Base-by-base conservation (phyloP, 1,140 invertebrate species). In the Drosophila elegans region DNA sequence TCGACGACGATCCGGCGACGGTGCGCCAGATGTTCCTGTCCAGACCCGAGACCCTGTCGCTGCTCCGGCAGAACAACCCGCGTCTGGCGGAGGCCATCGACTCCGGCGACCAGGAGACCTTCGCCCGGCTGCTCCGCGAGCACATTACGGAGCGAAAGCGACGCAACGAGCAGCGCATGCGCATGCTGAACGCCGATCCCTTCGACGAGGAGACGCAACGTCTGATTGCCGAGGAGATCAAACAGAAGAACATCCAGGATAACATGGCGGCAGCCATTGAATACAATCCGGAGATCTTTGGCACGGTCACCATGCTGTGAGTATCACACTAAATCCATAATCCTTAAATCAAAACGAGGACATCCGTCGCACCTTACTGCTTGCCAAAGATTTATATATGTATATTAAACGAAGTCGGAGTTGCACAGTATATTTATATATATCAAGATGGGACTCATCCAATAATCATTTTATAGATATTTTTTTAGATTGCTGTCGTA, bases 251-350 rank as follows among this genome's bases (percentile, higher is more conserved):
- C 93, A 98, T 99, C 64, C 98, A 99, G 93, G 97, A 97, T 0
- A 99, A 99, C 92, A 99, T 99, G 98, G 98, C 99, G 90, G 97
- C 97, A 1, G 98, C 98, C 1, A 99, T 99, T 95, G 98, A 99
- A 91, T 98, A 97, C 91, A 98, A 98, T 93, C 98, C 98, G 0
- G 98, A 99, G 93, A 98, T 97, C 16, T 99, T 99, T 93, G 98
- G 98, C 49, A 98, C 97, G 13, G 98, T 99, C 45, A 95, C 97
- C 11, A 99, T 99, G 98, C 94, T 99, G 41, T 99, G 29, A 78
- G 86, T 85, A n/a, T 1, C 10, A 21, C 2, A 6, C 16, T 21
- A 21, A 21, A 6, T 6, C 5, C 5, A 4, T 6, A 32, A 32
- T 32, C 29, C 5, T 7, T 7, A 32, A 21, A 21, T 21, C 16